Base-by-base conservation (phyloP, 2,113 vertebrate species). In the Recurvirostra avosetta region DNA sequence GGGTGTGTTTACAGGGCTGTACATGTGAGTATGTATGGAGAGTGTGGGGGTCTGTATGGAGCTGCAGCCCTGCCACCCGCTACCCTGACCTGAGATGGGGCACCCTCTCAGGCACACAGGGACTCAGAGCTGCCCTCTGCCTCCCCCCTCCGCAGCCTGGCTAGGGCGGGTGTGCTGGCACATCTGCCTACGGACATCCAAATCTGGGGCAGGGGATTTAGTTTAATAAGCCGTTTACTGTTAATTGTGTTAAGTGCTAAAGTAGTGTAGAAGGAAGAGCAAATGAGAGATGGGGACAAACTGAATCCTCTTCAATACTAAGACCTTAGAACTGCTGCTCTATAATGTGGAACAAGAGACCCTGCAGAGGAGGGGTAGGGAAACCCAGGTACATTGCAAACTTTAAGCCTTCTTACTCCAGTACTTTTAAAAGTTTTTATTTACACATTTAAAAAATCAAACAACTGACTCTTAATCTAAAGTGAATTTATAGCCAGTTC, bases 231-330 rank as follows among this genome's bases (percentile, higher is more conserved):
- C 94, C 70, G 0, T 96, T 96, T 95, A 93, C 86, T 27, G 83
- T 65, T 95, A 95, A 96, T 92, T 93, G 79, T 36, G 78, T 95
- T 93, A 93, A 92, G 86, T 79, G 73, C 77, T 96, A 92, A 94
- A 91, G 52, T 53, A 84, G 72, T 15, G 20, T 77, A 26, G 40
- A 77, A 86, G 25, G 49, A 77, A 66, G 25, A 92, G 38, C 82
- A 94, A 76, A 78, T 61, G 36, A 26, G 2, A 77, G 52, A 68
- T 61, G 43, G 75, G 30, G 58, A 85, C 80, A 79, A 71, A 50
- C 55, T 68, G 91, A 87, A 91, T 91, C 80, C 56, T 92, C 12
- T 68, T 79, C 65, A 43, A 17, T 43, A 38, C 10, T 34, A 40
- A 81, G 45, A 72, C 17, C 27, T 84, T 75, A 20, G 41, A 84